Base-by-base conservation (phyloP, 1,140 invertebrate genomes). In the Cydia fagiglandana region DNA sequence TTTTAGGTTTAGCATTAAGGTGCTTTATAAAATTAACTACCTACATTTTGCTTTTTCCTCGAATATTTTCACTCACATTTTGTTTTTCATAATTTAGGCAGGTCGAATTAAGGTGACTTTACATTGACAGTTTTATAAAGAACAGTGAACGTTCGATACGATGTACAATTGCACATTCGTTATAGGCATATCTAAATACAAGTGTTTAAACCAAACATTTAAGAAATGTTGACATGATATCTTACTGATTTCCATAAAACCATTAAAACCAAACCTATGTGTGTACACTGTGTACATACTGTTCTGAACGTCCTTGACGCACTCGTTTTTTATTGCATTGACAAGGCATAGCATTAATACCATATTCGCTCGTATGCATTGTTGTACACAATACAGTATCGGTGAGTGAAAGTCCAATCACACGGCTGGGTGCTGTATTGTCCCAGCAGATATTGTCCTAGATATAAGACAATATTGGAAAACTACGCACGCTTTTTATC, bases 401-500 rank as follows among this genome's bases (percentile, higher is more conserved):
- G 20, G 4, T 2, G 56, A 61, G 56, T 61, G 56, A 61, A 61
- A 61, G 56, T 61, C 56, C 17, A 61, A 24, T 61, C 56, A 61
- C 56, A 61, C 56, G 56, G 20, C 56, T 61, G 20, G 2, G 56
- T 61, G 56, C 10, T 13, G 15, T 61, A 24, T 61, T 61, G 56
- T 61, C 53, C 53, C 56, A 61, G 56, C 56, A 9, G 56, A 61
- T 61, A 61, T 61, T 61, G 56, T 61, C 56, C 56, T 61, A 61
- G 17, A 61, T 61, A 61, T 61, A 24, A 24, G 56, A 61, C 56
- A 61, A 61, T 61, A 61, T 24, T 53, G 50, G 15, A 53, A 53
- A 53, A 53, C 17, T 53, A 53, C n/a, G 45, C 12, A 47, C 50
- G 5, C 50, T 53, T 17, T 53, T 53, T 53, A n/a, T n/a, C 17